A percentile compares a stretch with the other conserved stretches of the same genome.
phyloP scores from a whole-genome alignment of 2,888 invertebrate species.

The Ennomos quercinarius region DNA sequence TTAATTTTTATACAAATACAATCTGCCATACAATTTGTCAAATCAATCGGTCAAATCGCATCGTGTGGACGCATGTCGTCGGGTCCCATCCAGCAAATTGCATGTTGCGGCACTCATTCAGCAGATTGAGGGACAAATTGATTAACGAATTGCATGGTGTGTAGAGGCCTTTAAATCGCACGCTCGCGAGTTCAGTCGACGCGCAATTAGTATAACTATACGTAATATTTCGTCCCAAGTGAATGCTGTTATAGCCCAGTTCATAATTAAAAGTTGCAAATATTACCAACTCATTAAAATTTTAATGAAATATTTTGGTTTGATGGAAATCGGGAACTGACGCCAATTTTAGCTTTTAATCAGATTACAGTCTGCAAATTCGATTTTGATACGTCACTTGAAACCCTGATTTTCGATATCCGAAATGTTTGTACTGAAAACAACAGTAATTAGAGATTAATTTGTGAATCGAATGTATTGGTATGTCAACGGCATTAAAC shows the following conservation, averaged over 20 bases:
- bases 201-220: slow-evolving; percentile 20
- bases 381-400: slow-evolving; percentile 41
- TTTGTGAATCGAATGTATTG: slow-evolving; percentile 29
- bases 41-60: too few relatives aligned
- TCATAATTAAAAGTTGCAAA: slow-evolving; percentile 46
- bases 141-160: too few relatives aligned
- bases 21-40: too few relatives aligned
- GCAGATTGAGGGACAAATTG: too few relatives aligned
- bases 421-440: slow-evolving; percentile 30
- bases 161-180: too few relatives aligned
- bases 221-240: slow-evolving; percentile 14
- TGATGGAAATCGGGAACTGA: slow-evolving; percentile 41
- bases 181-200: slow-evolving; percentile 9
- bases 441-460: slow-evolving; percentile 37
- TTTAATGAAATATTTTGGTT: slow-evolving; percentile 44
- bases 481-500: slow-evolving; percentile 18
- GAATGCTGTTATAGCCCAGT: slow-evolving; percentile 13
- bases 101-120: too few relatives aligned
- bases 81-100: too few relatives aligned
- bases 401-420: slow-evolving; percentile 32
- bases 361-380: slow-evolving; percentile 51
- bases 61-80: too few relatives aligned
- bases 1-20: slow-evolving; percentile 9
- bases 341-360: slow-evolving; percentile 53
- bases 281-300: slow-evolving; percentile 48